phyloP scores from a whole-genome alignment of 2,888 invertebrate species.

The Xylophagus ater region DNA sequence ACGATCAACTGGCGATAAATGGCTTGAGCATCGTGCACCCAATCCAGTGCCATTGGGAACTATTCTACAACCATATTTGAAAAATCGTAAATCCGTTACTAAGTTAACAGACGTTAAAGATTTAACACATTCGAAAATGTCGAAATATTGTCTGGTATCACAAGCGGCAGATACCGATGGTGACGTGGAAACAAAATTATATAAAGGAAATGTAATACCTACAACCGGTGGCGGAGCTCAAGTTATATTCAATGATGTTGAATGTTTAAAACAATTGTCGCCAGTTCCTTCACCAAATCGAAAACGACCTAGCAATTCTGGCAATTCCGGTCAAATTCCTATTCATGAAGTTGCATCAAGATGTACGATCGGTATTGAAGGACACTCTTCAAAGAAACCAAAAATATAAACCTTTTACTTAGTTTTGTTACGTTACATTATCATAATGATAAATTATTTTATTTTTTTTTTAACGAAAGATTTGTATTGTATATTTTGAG shows the following conservation, averaged over 20 bases:
- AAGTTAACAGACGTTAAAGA: conserved; percentile 70
- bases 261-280: conserved; percentile 72
- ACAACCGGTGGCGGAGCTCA: conserved; percentile 93
- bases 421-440: too few relatives aligned
- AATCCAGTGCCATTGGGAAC: conserved; percentile 77
- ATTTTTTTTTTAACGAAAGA: too few relatives aligned
- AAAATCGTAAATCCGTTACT: conserved; percentile 70
- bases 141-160: conserved; percentile 85
- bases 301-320: conserved; percentile 33
- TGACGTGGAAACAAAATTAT: conserved; percentile 83
- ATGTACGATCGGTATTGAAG: conserved; percentile 38
- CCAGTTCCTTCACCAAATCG: conserved; percentile 46
- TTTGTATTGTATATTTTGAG: too few relatives aligned
- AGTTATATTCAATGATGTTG: conserved; percentile 90
- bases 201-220: conserved; percentile 89
- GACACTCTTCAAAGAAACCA: conserved; percentile 35
- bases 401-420: too few relatives aligned
- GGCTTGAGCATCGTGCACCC: conserved; percentile 83
- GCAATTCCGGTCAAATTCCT: conserved; percentile 13
- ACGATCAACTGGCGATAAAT: conserved; percentile 62
- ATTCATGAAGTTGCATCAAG: conserved; percentile 31
- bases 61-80: conserved; percentile 74
- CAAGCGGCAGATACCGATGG: conserved; percentile 89
- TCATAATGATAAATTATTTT: too few relatives aligned
- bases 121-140: conserved; percentile 55